A percentile compares a stretch with the other conserved stretches of the same genome.
phyloP scores from a whole-genome alignment of 1,140 invertebrate genomes.

The Drosophila varians region DNA sequence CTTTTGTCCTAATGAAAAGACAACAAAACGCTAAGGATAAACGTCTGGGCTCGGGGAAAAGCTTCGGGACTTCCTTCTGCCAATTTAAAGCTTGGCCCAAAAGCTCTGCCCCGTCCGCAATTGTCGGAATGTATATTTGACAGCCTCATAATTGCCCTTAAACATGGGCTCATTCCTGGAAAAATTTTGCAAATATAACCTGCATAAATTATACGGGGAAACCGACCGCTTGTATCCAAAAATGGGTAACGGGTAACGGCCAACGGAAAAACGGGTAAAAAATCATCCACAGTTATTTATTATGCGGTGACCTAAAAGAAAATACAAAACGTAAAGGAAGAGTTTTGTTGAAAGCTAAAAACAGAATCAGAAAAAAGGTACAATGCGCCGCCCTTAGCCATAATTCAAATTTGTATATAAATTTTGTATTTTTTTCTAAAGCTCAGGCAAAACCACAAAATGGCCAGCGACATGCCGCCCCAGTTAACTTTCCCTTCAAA shows the following conservation, averaged over 20 bases:
- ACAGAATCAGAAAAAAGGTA: conserved; percentile 49
- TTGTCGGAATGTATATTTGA: conserved; percentile 51
- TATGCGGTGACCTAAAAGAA: conserved; percentile 48
- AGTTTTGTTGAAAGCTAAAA: conserved; percentile 63
- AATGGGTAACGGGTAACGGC: no score
- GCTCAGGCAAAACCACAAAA: conserved; percentile 18
- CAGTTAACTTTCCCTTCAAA: conserved; percentile 64
- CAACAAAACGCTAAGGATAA: conserved; percentile 44
- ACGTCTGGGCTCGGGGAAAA: background rate
- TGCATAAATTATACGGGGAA: conserved; percentile 63
- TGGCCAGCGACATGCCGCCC: conserved; percentile 40
- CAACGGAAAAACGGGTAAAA: conserved; percentile 17
- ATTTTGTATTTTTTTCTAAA: conserved; percentile 37
- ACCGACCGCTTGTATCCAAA: conserved; percentile 21
- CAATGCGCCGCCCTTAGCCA: conserved; percentile 30
- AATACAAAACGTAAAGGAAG: conserved; percentile 30
- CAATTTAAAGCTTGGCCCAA: conserved; percentile 31
- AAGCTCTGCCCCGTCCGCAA: conserved; percentile 27
- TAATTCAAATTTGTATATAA: conserved; percentile 71
- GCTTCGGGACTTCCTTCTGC: background rate
- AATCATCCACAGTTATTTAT: conserved; percentile 66
- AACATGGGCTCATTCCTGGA: conserved; percentile 16
- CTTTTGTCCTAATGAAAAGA: conserved; percentile 53
- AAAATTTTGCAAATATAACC: conserved; percentile 45
- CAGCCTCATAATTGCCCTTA: conserved; percentile 39